Percentiles rank a stretch among this genome's conserved stretches.
These are phyloP conservation scores for Rhynchopsitta pachyrhyncha DNA, from an alignment of 2,113 vertebrate genomes.

Conservation along the genomic window DNA sequence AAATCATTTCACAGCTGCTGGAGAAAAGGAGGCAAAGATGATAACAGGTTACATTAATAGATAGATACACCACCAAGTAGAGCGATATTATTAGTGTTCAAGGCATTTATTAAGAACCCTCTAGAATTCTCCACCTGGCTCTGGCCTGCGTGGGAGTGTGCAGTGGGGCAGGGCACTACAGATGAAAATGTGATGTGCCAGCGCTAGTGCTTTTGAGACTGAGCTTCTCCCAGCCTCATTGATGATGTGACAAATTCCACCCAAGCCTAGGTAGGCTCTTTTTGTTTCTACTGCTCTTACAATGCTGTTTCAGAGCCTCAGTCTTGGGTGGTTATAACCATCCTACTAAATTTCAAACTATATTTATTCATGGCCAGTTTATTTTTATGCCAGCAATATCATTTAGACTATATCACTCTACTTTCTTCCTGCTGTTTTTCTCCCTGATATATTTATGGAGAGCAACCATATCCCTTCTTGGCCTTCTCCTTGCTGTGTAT, in stretches of 20 bases:
- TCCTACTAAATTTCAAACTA: neutral
- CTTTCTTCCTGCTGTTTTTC: neutral
- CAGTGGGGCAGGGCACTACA: neutral
- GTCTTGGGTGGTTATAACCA: neutral
- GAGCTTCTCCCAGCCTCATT: neutral
- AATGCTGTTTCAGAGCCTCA: neutral
- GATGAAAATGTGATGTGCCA: neutral
- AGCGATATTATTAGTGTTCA: neutral
- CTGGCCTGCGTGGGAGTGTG: neutral
- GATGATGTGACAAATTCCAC: neutral
- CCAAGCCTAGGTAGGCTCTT: neutral
- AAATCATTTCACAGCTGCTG: conserved; percentile 46
- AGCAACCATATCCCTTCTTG: neutral
- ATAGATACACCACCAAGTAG: conserved; percentile 20
- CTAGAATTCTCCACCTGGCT: neutral
- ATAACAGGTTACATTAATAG: conserved; percentile 44
- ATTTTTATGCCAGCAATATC: neutral
- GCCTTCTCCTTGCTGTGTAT: neutral
- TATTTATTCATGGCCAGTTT: neutral
- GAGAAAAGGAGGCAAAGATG: conserved; percentile 27
- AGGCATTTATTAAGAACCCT: conserved; percentile 1
- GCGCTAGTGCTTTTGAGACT: neutral
- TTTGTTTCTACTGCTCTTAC: neutral
- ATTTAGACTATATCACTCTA: neutral
- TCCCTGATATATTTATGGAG: neutral